Percentiles rank a stretch among this genome's conserved stretches.
phyloP scores from a whole-genome alignment of 2,888 invertebrate genomes.

The Frankliniella intonsa region DNA sequence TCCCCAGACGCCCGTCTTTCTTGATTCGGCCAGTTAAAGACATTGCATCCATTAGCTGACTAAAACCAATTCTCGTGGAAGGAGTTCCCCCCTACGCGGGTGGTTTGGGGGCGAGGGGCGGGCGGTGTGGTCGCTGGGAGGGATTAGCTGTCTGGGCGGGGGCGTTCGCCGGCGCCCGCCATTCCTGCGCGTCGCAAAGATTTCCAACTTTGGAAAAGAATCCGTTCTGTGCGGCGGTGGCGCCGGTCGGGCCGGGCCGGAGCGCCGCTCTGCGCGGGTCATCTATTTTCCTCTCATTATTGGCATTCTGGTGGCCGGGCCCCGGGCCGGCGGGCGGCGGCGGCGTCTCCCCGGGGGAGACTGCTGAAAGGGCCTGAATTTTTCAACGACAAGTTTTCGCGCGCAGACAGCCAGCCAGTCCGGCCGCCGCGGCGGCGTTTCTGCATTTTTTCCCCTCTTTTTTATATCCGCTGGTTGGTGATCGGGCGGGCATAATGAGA shows the following conservation, averaged over 20 bases:
- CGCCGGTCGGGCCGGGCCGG: neutral
- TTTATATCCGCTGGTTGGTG: no score
- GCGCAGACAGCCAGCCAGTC: no score
- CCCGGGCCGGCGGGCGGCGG: neutral
- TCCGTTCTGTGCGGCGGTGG: neutral
- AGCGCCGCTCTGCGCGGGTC: neutral
- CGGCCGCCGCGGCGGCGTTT: no score
- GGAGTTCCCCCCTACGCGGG: neutral
- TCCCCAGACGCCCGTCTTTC: neutral
- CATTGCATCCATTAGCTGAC: neutral
- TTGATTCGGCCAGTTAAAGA: neutral
- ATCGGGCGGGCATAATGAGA: no score
- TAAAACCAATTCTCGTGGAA: neutral
- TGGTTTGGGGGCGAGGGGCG: neutral
- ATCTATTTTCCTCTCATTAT: conserved; percentile 11
- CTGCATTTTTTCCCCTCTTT: no score
- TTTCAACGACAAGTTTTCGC: no score
- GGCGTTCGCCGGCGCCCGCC: no score
- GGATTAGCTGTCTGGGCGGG: neutral
- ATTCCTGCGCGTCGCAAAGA: no score
- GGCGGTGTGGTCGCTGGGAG: neutral
- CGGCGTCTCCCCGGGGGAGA: neutral
- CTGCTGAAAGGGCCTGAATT: no score
- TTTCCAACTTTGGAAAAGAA: no score
- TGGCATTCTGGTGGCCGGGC: neutral